A percentile compares a stretch with the other conserved stretches of the same genome.
These are phyloP conservation scores for Pocillopora meandrina DNA, from an alignment of 92 coral and sea anemone genomes.

Conservation along the genomic window DNA sequence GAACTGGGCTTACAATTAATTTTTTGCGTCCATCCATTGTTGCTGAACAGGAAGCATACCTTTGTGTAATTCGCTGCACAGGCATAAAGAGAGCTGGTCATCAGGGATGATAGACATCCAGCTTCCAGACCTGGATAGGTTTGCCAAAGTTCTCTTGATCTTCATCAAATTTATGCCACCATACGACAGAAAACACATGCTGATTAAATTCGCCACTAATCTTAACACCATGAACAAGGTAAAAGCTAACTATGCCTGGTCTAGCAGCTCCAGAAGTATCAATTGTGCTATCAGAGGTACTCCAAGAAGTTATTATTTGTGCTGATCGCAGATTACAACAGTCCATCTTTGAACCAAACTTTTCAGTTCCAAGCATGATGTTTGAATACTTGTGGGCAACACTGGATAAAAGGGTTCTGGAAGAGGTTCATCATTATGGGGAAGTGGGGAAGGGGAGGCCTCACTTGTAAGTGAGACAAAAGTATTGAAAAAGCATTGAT, in stretches of 20 bases:
- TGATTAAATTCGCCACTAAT: slow-evolving; percentile 16
- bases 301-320: slow-evolving; percentile 52
- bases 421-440: too few species aligned
- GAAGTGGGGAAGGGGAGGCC: too few species aligned
- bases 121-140: too few species aligned
- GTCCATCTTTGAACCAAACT: slow-evolving; percentile 50
- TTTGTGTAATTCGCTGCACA: too few species aligned
- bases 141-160: background rate
- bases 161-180: slow-evolving; percentile 44
- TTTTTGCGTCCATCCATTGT: too few species aligned
- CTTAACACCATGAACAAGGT: slow-evolving; percentile 38
- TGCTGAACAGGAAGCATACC: too few species aligned
- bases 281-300: slow-evolving; percentile 35
- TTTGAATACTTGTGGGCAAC: slow-evolving; percentile 37
- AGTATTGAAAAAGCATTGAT: too few species aligned
- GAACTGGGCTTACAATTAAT: too few species aligned
- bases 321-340: slow-evolving; percentile 43
- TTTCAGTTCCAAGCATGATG: slow-evolving; percentile 44
- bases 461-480: too few species aligned
- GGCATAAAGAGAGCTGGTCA: too few species aligned
- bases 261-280: slow-evolving; percentile 26
- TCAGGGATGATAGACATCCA: too few species aligned
- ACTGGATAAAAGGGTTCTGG: background rate
- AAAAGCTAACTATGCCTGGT: slow-evolving; percentile 50
- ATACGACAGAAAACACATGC: slow-evolving; percentile 20